Conservation (phyloP, 2,888 invertebrate genomes). For the Andrena chrysosceles region DNA sequence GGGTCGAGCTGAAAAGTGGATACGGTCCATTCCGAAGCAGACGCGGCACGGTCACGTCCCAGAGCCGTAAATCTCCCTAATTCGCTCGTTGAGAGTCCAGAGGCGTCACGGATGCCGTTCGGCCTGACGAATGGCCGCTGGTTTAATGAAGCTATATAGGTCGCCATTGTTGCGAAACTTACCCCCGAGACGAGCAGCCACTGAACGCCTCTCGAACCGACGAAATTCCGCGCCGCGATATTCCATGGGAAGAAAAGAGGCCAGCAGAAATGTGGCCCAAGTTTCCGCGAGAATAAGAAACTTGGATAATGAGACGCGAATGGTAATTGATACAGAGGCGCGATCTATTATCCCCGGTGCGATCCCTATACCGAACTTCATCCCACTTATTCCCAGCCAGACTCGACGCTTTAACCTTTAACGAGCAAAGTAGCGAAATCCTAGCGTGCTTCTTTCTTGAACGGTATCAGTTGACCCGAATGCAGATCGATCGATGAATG, state of each 20-base stretch:
- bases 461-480: conserved; percentile 42
- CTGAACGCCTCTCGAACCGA: conserved; percentile 30
- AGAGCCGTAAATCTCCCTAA: conserved; percentile 79
- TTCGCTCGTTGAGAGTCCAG: conserved; percentile 77
- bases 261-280: conserved; percentile 2
- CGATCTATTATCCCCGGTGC: conserved; percentile 22
- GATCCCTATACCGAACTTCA: conserved; percentile 13
- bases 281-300: conserved; percentile 32
- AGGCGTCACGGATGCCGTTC: conserved; percentile 73
- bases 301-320: conserved; percentile 54
- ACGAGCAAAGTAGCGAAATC: conserved; percentile 20
- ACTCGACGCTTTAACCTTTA: conserved; percentile 1
- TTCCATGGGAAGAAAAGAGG: neutral
- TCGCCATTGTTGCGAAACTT: conserved; percentile 70
- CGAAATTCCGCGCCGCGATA: conserved; percentile 35
- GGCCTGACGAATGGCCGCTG: conserved; percentile 70
- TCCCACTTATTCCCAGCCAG: conserved; percentile 16
- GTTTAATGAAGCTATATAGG: conserved; percentile 74
- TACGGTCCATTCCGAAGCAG: conserved; percentile 68
- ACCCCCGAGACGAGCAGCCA: conserved; percentile 23
- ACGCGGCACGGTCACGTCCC: conserved; percentile 77
- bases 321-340: conserved; percentile 48
- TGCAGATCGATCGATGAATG: conserved; percentile 42
- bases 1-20: conserved; percentile 71
- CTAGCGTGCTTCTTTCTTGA: conserved; percentile 18